phyloP scores from a whole-genome alignment of 2,888 invertebrate species.

The Ochropacha duplaris region DNA sequence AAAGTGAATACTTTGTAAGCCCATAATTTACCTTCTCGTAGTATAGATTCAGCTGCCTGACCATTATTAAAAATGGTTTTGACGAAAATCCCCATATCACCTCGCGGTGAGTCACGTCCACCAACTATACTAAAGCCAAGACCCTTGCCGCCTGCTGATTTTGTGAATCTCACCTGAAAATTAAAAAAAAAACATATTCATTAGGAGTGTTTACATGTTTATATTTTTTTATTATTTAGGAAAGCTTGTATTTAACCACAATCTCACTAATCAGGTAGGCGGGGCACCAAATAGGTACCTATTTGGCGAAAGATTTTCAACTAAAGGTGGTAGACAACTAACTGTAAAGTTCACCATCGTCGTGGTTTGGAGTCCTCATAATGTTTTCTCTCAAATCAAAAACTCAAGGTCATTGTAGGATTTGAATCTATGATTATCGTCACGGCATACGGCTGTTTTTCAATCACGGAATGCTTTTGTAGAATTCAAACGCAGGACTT shows the following conservation, averaged over 20 bases:
- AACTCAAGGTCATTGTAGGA: too few species aligned
- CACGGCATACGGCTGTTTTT: too few species aligned
- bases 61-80: constrained; percentile 94
- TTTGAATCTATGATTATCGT: too few species aligned
- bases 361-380: too few species aligned
- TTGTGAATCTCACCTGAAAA: constrained; percentile 85
- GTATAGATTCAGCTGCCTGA: constrained; percentile 91
- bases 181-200: constrained; percentile 12
- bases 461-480: too few species aligned
- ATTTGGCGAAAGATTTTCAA: too few species aligned
- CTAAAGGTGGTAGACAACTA: too few species aligned
- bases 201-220: background rate
- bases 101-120: constrained; percentile 92
- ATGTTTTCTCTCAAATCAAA: too few species aligned
- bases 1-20: background rate
- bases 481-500: background rate
- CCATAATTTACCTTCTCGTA: constrained; percentile 89
- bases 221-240: background rate
- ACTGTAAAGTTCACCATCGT: too few species aligned
- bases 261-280: too few species aligned
- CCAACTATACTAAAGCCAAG: constrained; percentile 96
- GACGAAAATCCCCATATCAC: constrained; percentile 94
- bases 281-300: too few species aligned
- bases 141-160: constrained; percentile 92
- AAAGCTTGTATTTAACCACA: too few species aligned